Base-by-base conservation (phyloP, 2,888 invertebrate species). In the Orthosia gothica region DNA sequence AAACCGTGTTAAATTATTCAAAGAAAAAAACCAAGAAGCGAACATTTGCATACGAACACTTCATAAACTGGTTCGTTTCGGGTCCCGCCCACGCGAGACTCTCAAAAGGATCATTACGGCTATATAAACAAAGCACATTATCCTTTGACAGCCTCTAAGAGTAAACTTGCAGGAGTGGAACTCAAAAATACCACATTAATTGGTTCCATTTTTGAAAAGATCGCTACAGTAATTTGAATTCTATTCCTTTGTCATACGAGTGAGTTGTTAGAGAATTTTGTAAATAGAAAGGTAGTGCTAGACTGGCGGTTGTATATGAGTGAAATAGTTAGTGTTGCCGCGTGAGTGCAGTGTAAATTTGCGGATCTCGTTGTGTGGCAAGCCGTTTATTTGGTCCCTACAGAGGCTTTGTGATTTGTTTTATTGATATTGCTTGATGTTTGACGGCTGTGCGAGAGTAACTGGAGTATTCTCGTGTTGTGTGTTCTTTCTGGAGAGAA, bases 261-360 rank as follows among this genome's bases (percentile, higher is more conserved):
- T 77, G 70, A 63, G n/a, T 57, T 67, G 50, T 70, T 70, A 77
- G 49, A 70, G 71, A 55, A 65, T 84, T 81, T 79, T 70, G 65
- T 72, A 74, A 83, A 83, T 67, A 20, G 47, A 72, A 20, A 54
- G 66, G 74, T 74, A 82, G 40, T 50, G 20, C 23, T 79, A 85
- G 57, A 64, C 81, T 90, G 84, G 91, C 87, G 69, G 72, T 76
- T 86, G 86, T 91, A 89, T 92, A 91, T 91, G 92, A 93, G 93
- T 94, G 92, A 93, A 94, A 94, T 92, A 94, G 94, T 92, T 92
- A 95, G 92, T 95, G 96, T 95, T 90, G 93, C 94, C 81, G 91
- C 88, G 92, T 89, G 92, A 95, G 96, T 94, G 96, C 94, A 93
- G 93, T 94, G 96, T 94, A 94, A 95, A 96, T 96, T 96, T 95